A percentile compares a stretch with the other conserved stretches of the same genome.
Evolutionary conservation across 2,113 vertebrate species (phyloP).

Genomic region (Ranitomeya imitator): DNA sequence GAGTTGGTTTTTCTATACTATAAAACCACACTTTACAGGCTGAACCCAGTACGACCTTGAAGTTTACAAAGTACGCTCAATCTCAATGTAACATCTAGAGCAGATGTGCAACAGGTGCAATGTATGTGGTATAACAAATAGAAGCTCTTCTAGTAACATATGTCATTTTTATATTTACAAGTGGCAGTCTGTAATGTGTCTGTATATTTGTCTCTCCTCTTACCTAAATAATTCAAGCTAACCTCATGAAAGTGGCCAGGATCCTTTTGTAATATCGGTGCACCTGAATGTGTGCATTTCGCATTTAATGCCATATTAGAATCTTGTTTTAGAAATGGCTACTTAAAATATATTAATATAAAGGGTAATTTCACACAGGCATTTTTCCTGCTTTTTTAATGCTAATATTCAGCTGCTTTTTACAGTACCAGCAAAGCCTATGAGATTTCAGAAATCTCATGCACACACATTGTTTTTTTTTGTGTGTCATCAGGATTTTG

Average conservation of each 20-base stretch:
- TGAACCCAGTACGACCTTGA: constrained; percentile 42
- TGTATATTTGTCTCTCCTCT: background rate
- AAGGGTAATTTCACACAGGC: too few relatives aligned
- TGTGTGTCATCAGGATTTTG: too few relatives aligned
- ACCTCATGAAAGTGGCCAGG: background rate
- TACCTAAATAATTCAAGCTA: background rate
- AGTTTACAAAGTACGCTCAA: constrained; percentile 40
- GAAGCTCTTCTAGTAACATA: constrained; percentile 39
- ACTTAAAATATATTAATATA: too few relatives aligned
- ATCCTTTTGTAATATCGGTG: background rate
- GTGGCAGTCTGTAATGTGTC: background rate
- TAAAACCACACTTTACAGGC: constrained; percentile 17
- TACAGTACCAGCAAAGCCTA: too few relatives aligned
- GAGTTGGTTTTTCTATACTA: background rate
- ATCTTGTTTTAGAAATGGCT: background rate
- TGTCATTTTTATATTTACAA: constrained; percentile 19
- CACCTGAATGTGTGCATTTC: background rate
- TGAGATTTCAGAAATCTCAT: too few relatives aligned
- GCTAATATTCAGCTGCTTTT: too few relatives aligned
- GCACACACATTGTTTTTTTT: too few relatives aligned
- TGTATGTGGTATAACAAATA: constrained; percentile 46
- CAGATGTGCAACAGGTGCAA: constrained; percentile 56
- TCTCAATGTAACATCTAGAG: constrained; percentile 51
- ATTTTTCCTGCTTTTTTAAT: too few relatives aligned
- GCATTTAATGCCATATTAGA: background rate